These are phyloP conservation scores for Pandion haliaetus DNA, from an alignment of 2,113 vertebrate species.

Conservation along the genomic window DNA sequence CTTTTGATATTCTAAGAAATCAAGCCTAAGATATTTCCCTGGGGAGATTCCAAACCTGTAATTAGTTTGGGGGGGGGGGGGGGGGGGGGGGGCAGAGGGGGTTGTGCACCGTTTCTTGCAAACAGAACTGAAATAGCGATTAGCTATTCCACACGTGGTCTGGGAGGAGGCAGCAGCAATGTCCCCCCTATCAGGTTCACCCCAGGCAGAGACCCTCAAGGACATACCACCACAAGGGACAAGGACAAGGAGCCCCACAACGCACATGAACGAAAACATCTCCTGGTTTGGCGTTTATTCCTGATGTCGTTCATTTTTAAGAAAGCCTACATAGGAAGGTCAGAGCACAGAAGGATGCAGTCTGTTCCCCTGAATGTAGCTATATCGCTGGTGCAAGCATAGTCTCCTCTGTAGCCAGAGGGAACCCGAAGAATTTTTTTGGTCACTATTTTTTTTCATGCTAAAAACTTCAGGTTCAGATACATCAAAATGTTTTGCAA, in stretches of 20 bases:
- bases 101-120: not conserved
- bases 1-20: not conserved
- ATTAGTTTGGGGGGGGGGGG: not conserved
- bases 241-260: too few species aligned
- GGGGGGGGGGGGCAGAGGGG: fast-evolving
- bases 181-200: not conserved
- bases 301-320: not conserved
- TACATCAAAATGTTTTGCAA: not conserved
- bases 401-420: not conserved
- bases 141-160: fast-evolving
- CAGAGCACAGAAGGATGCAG: not conserved
- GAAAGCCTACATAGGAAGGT: not conserved
- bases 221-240: fast-evolving
- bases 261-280: not conserved
- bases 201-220: not conserved
- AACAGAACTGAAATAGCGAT: not conserved
- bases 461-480: not conserved
- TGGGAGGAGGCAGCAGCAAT: fast-evolving
- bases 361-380: not conserved
- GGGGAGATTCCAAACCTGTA: not conserved
- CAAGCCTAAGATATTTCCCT: not conserved
- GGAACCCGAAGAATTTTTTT: not conserved
- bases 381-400: not conserved
- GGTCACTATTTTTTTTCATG: not conserved
- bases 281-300: not conserved